phyloP scores from a whole-genome alignment of 2,113 vertebrate species.

The Nettapus auritus region DNA sequence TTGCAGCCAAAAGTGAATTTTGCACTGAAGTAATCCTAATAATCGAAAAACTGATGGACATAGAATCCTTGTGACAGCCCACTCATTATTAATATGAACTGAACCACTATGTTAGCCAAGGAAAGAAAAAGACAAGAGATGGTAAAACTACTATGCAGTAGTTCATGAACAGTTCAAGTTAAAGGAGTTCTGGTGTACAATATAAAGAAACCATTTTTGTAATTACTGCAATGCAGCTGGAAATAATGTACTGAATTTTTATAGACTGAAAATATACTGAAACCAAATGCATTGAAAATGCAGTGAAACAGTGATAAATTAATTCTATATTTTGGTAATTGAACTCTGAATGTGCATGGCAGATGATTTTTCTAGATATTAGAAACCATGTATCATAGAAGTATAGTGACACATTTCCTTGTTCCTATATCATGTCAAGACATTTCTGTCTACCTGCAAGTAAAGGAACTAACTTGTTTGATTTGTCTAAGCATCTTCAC shows the following conservation, averaged over 20 bases:
- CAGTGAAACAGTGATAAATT: neutral
- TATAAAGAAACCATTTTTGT: neutral
- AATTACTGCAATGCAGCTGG: neutral
- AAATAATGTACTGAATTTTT: neutral
- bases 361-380: neutral
- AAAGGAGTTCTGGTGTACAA: neutral
- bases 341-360: neutral
- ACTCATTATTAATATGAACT: neutral
- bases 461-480: neutral
- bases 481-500: neutral
- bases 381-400: neutral
- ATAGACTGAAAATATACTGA: neutral
- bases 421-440: neutral
- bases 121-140: neutral
- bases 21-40: neutral
- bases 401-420: neutral
- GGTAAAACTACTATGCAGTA: neutral
- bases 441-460: neutral
- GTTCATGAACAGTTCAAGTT: neutral
- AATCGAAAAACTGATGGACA: neutral
- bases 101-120: rapidly evolving
- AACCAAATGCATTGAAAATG: neutral
- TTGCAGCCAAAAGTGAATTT: neutral
- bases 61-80: neutral
- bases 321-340: neutral